These are phyloP conservation scores for Polyergus mexicanus DNA, from an alignment of 1,140 invertebrate species.

Conservation along the genomic window DNA sequence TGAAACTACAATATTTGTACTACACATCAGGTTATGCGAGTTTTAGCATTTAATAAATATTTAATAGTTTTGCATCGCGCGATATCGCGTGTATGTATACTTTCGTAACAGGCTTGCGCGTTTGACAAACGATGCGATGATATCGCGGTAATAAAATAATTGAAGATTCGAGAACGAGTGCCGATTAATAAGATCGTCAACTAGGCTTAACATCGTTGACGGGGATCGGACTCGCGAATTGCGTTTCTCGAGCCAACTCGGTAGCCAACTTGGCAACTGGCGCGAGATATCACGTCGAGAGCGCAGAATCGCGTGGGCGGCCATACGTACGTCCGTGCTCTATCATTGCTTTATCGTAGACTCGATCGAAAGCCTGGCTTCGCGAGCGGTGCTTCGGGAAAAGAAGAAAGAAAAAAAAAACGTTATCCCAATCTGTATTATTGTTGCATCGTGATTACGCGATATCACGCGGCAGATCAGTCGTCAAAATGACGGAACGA, in stretches of 20 bases:
- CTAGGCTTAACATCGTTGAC: constrained; percentile 38
- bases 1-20: constrained; percentile 54
- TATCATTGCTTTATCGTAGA: constrained; percentile 63
- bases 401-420: too few species aligned
- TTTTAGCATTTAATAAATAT: neutral
- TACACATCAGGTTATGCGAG: constrained; percentile 24
- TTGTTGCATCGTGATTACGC: constrained; percentile 39
- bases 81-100: neutral
- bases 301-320: constrained; percentile 63
- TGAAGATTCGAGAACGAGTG: constrained; percentile 42
- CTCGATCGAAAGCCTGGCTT: constrained; percentile 49
- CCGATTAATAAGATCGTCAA: constrained; percentile 60
- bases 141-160: constrained; percentile 46
- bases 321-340: constrained; percentile 28
- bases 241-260: constrained; percentile 55
- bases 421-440: neutral
- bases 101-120: constrained; percentile 10
- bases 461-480: constrained; percentile 37
- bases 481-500: constrained; percentile 38
- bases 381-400: too few species aligned
- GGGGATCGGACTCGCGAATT: constrained; percentile 48
- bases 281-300: constrained; percentile 36
- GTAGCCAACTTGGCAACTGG: constrained; percentile 62
- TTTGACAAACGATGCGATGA: constrained; percentile 40
- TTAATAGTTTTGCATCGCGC: constrained; percentile 19